Evolutionary conservation across 2,797 vertebrate species (phyloP).

Genomic region (Erpetoichthys calabaricus): DNA sequence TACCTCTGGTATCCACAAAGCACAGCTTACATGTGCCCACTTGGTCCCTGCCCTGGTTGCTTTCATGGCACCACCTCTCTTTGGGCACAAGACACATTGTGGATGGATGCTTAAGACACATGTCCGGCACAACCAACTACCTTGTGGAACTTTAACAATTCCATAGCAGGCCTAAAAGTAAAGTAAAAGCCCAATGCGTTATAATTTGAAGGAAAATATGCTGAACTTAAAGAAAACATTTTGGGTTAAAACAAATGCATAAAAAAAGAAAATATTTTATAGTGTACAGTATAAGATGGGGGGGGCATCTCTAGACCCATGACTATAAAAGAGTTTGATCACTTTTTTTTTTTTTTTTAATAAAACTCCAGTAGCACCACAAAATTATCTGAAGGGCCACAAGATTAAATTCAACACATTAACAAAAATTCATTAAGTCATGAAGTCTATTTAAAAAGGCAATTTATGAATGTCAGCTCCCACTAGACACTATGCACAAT

Average conservation of each 20-base stretch:
- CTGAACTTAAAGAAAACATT: neutral
- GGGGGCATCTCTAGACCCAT: too few relatives aligned
- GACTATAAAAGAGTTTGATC: too few relatives aligned
- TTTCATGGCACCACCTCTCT: conserved; percentile 95
- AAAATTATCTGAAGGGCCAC: neutral
- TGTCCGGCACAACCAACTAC: conserved; percentile 92
- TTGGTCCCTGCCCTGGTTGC: conserved; percentile 83
- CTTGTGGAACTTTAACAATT: conserved; percentile 88
- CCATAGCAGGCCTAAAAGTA: conserved; percentile 81
- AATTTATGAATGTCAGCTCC: too few relatives aligned
- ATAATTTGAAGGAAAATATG: too few relatives aligned
- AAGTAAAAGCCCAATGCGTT: conserved; percentile 7
- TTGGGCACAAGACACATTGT: conserved; percentile 87
- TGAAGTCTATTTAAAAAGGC: neutral
- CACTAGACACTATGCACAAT: too few relatives aligned
- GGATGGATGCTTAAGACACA: conserved; percentile 84
- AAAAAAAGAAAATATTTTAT: neutral
- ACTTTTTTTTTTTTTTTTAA: neutral
- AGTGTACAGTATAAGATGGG: too few relatives aligned
- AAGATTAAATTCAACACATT: neutral
- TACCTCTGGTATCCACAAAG: conserved; percentile 97
- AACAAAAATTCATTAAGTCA: conserved; percentile 4
- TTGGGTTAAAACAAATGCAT: neutral
- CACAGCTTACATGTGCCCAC: conserved; percentile 97
- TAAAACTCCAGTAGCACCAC: too few relatives aligned